Conservation (phyloP, 2,888 invertebrate species). For the Drosophila affinis region DNA sequence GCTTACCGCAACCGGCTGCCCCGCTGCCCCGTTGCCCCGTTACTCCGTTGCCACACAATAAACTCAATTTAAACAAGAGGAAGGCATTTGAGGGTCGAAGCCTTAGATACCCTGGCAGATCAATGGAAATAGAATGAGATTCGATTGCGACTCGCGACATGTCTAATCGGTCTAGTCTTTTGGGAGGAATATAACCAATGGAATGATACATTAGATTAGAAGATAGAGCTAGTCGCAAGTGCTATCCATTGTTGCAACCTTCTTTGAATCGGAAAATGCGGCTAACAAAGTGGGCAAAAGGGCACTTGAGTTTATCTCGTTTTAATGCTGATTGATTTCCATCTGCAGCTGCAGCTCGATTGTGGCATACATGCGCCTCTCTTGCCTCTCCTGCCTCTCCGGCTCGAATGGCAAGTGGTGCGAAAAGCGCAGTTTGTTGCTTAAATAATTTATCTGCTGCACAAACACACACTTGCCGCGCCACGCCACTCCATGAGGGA, state of each 20-base stretch:
- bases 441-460: constrained; percentile 73
- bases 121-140: no score
- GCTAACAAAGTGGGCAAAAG: no score
- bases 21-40: constrained; percentile 28
- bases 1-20: constrained; percentile 61
- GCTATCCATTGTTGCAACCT: no score
- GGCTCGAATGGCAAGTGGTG: constrained; percentile 4
- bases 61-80: constrained; percentile 56
- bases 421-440: constrained; percentile 72
- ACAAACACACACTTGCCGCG: constrained; percentile 33
- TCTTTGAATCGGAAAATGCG: no score
- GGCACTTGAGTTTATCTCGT: neutral
- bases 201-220: no score
- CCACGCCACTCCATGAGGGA: constrained; percentile 1
- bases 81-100: neutral
- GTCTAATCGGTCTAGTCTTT: no score
- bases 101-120: constrained; percentile 6
- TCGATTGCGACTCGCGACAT: no score
- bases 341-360: neutral
- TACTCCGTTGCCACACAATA: constrained; percentile 51
- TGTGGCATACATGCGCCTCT: neutral
- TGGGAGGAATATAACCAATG: no score
- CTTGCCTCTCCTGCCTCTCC: neutral
- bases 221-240: no score
- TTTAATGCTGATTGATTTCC: constrained; percentile 24